Percentiles rank a stretch among this genome's conserved stretches.
phyloP scores from a whole-genome alignment of 2,797 vertebrate genomes.

The Selene dorsalis region DNA sequence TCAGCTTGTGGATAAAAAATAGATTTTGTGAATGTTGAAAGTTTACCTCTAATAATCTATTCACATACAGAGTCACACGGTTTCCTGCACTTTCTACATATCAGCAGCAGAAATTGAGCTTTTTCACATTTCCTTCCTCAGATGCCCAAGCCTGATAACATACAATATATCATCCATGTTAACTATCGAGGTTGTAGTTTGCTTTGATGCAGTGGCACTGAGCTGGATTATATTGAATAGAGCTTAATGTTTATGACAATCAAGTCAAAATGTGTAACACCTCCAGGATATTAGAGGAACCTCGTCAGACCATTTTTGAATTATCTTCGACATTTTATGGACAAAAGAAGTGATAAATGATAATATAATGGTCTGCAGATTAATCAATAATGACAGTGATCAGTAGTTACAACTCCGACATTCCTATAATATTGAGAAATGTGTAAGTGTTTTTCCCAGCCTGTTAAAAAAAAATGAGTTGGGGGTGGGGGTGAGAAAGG shows the following conservation, averaged over 20 bases:
- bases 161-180: background rate
- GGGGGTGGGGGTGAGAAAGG: constrained; percentile 17
- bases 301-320: background rate
- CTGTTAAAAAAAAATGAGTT: no score
- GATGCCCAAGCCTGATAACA: background rate
- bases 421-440: background rate
- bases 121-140: background rate
- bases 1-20: background rate
- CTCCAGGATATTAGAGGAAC: background rate
- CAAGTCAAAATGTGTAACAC: background rate
- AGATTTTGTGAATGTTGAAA: background rate
- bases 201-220: background rate
- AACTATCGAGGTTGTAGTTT: background rate
- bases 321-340: background rate
- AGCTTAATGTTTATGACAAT: background rate
- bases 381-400: background rate
- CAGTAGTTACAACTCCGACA: background rate
- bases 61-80: background rate
- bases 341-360: background rate
- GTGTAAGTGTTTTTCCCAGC: no score
- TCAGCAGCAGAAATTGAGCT: background rate
- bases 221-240: background rate
- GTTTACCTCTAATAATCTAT: no score
- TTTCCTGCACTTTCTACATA: background rate
- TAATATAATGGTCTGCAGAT: no score